A percentile compares a stretch with the other conserved stretches of the same genome.
Evolutionary conservation across 2,113 vertebrate species (phyloP).

Genomic region (Tychaedon coryphoeus): DNA sequence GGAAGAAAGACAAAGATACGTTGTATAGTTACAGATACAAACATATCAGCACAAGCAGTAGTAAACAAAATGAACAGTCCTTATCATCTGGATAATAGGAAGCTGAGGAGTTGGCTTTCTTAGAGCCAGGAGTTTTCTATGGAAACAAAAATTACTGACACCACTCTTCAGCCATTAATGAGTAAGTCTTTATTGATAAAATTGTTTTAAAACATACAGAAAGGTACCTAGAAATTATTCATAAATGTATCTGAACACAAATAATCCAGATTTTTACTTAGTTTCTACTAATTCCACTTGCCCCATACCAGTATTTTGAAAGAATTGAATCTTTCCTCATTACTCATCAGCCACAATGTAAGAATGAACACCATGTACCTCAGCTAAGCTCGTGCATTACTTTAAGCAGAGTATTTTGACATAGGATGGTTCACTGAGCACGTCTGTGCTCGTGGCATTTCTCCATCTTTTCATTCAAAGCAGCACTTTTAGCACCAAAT

Average conservation of each 20-base stretch:
- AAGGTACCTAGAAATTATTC: constrained; percentile 61
- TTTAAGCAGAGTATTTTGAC: constrained; percentile 71
- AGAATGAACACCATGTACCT: constrained; percentile 84
- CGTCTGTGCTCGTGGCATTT: constrained; percentile 56
- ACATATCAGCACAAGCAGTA: constrained; percentile 59
- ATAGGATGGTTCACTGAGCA: constrained; percentile 74
- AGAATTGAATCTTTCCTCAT: constrained; percentile 42
- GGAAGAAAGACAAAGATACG: constrained; percentile 70
- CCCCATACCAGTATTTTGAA: constrained; percentile 33
- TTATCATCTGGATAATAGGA: constrained; percentile 20
- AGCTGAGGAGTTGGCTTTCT: constrained; percentile 23
- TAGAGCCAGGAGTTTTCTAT: constrained; percentile 35
- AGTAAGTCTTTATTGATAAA: constrained; percentile 16
- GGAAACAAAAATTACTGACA: constrained; percentile 19
- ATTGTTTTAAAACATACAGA: constrained; percentile 21
- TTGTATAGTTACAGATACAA: constrained; percentile 57
- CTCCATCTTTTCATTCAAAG: constrained; percentile 73
- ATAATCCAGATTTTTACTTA: neutral
- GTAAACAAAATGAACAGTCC: constrained; percentile 14
- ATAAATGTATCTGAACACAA: constrained; percentile 44
- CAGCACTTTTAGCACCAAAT: constrained; percentile 85
- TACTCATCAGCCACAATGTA: constrained; percentile 62
- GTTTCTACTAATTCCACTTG: neutral
- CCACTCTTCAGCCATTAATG: neutral
- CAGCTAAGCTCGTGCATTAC: constrained; percentile 78